Base-by-base conservation (phyloP, 2,888 invertebrate genomes). In the Junonia oenone region DNA sequence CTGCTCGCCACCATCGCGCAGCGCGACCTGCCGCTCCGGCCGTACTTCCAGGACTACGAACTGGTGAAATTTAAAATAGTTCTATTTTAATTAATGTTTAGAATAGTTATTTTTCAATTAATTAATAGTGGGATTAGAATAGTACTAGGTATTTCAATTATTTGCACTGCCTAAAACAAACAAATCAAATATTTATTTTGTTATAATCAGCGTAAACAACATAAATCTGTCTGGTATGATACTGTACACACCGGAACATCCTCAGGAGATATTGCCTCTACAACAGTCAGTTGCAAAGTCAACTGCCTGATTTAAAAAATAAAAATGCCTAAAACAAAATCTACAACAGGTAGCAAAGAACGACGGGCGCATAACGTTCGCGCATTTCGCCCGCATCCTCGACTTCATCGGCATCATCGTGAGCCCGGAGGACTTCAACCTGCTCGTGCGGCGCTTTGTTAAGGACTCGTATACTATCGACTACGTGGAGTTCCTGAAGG, bases 311-410 rank as follows among this genome's bases (percentile, higher is more conserved):
- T n/a, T n/a, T n/a, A n/a, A n/a, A n/a, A n/a, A n/a, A n/a, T n/a
- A n/a, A n/a, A n/a, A n/a, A n/a, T n/a, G n/a, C n/a, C n/a, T n/a
- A n/a, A n/a, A n/a, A n/a, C n/a, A n/a, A n/a, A n/a, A n/a, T n/a
- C n/a, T n/a, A n/a, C n/a, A n/a, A n/a, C n/a, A n/a, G 95, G 92
- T 95, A 27, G 92, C 95, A 0, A 94, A 94, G 78, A 94, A 94
- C 75, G 91, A 91, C 60, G 96, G 96, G 3, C 92, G 93, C 1
- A 94, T 96, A 15, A 95, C 95, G 0, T 92, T 95, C 19, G 91
- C 94, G 0, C 96, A 96, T 78, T 95, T 96, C 74, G 93, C 93
- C 0, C 91, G 95, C 58, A 92, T 96, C 55, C 82, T 96, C 13
- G 92, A 93, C 69, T 95, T 94, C 78, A 83, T 95, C 70, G 93